A percentile compares a stretch with the other conserved stretches of the same genome.
phyloP scores from a whole-genome alignment of 2,113 vertebrate genomes.

The Bufo gargarizans region DNA sequence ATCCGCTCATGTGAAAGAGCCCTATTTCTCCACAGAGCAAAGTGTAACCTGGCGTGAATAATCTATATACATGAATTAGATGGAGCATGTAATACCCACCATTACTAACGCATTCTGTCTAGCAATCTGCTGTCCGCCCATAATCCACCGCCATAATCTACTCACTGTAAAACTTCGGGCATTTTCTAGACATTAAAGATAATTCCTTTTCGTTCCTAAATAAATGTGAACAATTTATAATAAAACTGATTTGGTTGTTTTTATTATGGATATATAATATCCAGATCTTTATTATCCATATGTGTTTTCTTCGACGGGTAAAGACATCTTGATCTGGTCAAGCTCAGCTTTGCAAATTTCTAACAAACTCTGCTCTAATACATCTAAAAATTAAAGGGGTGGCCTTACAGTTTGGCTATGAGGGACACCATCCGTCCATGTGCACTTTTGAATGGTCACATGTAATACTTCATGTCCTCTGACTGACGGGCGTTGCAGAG shows the following conservation, averaged over 20 bases:
- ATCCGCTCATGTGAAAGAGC: too few species aligned
- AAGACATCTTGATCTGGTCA: too few species aligned
- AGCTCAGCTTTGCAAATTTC: too few species aligned
- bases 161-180: not conserved
- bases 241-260: not conserved
- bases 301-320: too few species aligned
- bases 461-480: too few species aligned
- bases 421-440: too few species aligned
- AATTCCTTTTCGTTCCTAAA: not conserved
- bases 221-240: not conserved
- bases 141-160: not conserved
- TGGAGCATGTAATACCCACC: not conserved
- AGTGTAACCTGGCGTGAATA: not conserved
- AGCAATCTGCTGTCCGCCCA: not conserved
- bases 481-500: too few species aligned
- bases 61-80: not conserved
- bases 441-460: too few species aligned
- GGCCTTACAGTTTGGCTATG: too few species aligned
- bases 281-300: not conserved
- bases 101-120: not conserved
- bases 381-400: too few species aligned
- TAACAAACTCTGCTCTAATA: too few species aligned
- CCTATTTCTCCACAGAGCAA: not conserved
- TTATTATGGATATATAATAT: not conserved
- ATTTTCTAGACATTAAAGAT: not conserved